Percentiles rank a stretch among this genome's conserved stretches.
Conservation (phyloP, 1,140 invertebrate genomes). For the Drosophila pandora region DNA sequence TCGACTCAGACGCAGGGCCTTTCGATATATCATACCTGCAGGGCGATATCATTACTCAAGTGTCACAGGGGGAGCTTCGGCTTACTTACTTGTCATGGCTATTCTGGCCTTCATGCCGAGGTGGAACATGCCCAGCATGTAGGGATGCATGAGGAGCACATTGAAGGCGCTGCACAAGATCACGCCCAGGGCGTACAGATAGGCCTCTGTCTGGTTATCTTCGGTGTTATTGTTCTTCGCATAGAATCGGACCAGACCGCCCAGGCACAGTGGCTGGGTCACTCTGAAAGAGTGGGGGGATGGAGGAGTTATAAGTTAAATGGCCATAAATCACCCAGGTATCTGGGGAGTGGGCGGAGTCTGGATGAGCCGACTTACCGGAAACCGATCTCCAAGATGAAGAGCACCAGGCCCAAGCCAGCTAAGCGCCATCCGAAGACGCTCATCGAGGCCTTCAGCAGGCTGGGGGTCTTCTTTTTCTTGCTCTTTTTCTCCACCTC, state of each 20-base stretch:
- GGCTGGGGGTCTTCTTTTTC: slow-evolving; percentile 74
- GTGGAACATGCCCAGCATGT: slow-evolving; percentile 90
- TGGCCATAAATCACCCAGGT: slow-evolving; percentile 51
- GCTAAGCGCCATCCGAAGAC: slow-evolving; percentile 78
- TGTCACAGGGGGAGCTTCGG: slow-evolving; percentile 21
- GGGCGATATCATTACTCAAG: slow-evolving; percentile 35
- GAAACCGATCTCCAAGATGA: slow-evolving; percentile 77
- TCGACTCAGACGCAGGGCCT: slow-evolving; percentile 89
- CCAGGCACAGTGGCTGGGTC: slow-evolving; percentile 89
- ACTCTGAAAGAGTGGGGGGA: slow-evolving; percentile 85
- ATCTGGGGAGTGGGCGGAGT: slow-evolving; percentile 18
- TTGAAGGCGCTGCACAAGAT: slow-evolving; percentile 89
- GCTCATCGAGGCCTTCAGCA: slow-evolving; percentile 65
- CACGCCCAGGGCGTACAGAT: slow-evolving; percentile 88
- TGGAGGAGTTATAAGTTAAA: slow-evolving; percentile 13
- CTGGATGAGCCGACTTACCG: slow-evolving; percentile 59
- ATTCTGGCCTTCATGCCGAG: slow-evolving; percentile 92
- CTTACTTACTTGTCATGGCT: slow-evolving; percentile 85
- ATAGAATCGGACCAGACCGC: slow-evolving; percentile 89
- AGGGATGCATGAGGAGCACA: slow-evolving; percentile 90
- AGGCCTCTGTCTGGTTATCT: slow-evolving; percentile 85
- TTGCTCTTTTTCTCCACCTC: slow-evolving; percentile 71
- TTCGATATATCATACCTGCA: slow-evolving; percentile 93
- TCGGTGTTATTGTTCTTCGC: slow-evolving; percentile 84
- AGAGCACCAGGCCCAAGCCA: slow-evolving; percentile 63